A percentile compares a stretch with the other conserved stretches of the same genome.
Conservation (phyloP, 2,113 vertebrate species). For the Nematolebias whitei region DNA sequence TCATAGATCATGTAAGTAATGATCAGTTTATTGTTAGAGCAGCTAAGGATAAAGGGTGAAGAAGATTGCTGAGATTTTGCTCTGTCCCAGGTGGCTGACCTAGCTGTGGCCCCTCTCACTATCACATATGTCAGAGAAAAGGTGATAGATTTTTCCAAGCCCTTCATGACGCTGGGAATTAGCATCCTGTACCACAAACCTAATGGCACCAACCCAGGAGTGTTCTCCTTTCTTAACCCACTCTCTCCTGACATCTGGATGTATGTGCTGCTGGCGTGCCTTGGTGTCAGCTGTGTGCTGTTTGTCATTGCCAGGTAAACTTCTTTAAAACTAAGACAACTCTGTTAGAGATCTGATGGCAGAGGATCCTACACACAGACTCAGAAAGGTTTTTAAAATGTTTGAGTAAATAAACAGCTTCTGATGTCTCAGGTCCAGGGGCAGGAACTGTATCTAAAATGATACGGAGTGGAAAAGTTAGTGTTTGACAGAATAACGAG, state of each 20-base stretch:
- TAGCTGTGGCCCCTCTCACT: conserved; percentile 95
- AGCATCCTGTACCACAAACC: conserved; percentile 97
- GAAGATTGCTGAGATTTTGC: not conserved
- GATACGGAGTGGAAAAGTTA: too few species aligned
- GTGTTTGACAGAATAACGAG: too few species aligned
- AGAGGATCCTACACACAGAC: too few species aligned
- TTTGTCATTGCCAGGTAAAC: conserved; percentile 97
- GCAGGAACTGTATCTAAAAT: too few species aligned
- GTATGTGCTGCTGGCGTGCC: conserved; percentile 95
- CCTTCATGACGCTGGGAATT: conserved; percentile 98
- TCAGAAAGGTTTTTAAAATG: too few species aligned
- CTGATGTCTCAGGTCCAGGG: too few species aligned
- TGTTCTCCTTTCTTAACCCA: conserved; percentile 96
- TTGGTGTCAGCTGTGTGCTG: conserved; percentile 97
- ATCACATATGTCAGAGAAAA: conserved; percentile 98
- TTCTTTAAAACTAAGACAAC: not conserved
- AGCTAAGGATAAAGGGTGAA: not conserved
- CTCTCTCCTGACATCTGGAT: conserved; percentile 99
- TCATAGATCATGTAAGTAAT: conserved; percentile 94
- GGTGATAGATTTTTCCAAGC: conserved; percentile 98
- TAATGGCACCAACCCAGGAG: conserved; percentile 95
- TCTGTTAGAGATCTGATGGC: too few species aligned
- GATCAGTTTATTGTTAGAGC: not conserved
- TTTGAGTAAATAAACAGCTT: too few species aligned
- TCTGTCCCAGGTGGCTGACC: conserved; percentile 89